Base-by-base conservation (phyloP, 1,140 invertebrate species). In the Aphaenogaster ashmeadi region DNA sequence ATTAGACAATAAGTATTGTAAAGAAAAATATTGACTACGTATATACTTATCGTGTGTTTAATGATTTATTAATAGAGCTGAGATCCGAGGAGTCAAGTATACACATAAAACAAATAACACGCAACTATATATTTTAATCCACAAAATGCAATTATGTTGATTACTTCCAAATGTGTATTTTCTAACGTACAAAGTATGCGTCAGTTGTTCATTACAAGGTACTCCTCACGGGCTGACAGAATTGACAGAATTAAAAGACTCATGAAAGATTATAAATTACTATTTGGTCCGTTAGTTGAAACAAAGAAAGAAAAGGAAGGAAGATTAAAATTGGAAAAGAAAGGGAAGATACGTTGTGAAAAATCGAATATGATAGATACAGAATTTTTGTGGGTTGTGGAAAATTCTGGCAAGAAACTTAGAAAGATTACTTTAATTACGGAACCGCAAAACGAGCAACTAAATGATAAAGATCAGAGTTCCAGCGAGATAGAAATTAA, bases 251-350 rank as follows among this genome's bases (percentile, higher is more conserved):
- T 74, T 18, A 60, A 62, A 47, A 74, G 15, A 6, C 38, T 84
- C 9, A 84, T 74, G 80, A 84, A 41, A 21, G 54, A 84, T 38
- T 62, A 27, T 50, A 84, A 62, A 21, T 27, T 6, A 6, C 0
- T 84, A 9, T 84, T 74, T 21, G 80, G 80, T 15, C 13, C 44
- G 0, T 60, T 84, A 47, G 4, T 50, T 21, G 80, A 84, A 50
- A 84, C 54, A 27, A 84, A 18, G 9, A 75, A 27, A 6, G 2
- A 84, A 18, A 84, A 75, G 54, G 62, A 60, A 27, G 74, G 2
- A 11, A 75, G 69, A 11, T 3, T 74, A 9, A 75, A 84, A 60
- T 84, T 84, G 7, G 80, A 84, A 21, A 60, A 44, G 6, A 74
- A 15, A 47, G 54, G 41, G 2, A 50, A 50, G 2, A 62, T 84